phyloP scores from a whole-genome alignment of 2,113 vertebrate genomes.

The Catharus bicknelli region DNA sequence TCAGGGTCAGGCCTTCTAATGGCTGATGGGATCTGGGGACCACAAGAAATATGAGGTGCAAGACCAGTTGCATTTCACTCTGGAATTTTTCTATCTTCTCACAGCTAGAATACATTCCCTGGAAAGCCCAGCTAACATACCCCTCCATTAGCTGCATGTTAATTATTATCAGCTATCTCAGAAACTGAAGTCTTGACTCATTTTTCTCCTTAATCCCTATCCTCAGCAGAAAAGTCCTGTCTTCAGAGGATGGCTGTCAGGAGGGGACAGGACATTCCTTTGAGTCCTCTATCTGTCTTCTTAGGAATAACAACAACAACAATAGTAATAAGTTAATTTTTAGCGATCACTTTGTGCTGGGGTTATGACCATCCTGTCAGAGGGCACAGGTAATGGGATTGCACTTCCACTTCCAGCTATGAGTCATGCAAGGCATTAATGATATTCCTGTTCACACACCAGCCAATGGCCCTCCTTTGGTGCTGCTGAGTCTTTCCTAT shows the following conservation, averaged over 20 bases:
- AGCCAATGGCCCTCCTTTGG: background rate
- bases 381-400: background rate
- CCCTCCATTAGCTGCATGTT: conserved; percentile 49
- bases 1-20: conserved; percentile 31
- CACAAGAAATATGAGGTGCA: conserved; percentile 60
- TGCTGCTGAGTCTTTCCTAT: background rate
- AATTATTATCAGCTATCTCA: conserved; percentile 61
- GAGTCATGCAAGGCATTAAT: background rate
- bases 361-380: conserved; percentile 3
- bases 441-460: background rate
- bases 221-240: background rate
- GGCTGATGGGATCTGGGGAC: conserved; percentile 29
- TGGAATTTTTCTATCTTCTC: conserved; percentile 47
- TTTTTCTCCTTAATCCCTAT: conserved; percentile 45
- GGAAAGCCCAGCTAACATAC: conserved; percentile 22
- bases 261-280: background rate
- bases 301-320: background rate
- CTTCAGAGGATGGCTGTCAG: background rate
- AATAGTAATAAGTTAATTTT: conserved; percentile 24
- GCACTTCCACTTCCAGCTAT: background rate
- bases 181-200: conserved; percentile 42
- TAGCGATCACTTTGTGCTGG: background rate
- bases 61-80: conserved; percentile 53
- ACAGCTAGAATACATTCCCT: conserved; percentile 32
- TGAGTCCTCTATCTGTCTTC: background rate